These are phyloP conservation scores for Aphelenchoides avenae DNA, from an alignment of 1,140 invertebrate genomes.

Conservation along the genomic window DNA sequence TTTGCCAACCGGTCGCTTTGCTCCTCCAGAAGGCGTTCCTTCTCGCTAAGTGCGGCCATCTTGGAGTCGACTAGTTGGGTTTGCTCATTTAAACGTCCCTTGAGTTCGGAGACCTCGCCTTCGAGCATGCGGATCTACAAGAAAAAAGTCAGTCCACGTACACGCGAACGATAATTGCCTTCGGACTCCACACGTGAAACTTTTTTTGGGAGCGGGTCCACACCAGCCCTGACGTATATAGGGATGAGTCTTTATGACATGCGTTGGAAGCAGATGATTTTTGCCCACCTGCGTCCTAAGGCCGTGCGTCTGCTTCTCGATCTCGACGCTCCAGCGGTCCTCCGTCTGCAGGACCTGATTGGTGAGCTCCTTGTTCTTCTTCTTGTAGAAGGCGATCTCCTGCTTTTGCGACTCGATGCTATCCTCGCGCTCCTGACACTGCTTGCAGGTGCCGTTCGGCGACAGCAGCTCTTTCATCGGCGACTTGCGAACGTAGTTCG, in stretches of 20 bases:
- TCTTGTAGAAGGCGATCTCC: conserved; percentile 57
- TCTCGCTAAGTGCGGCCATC: conserved; percentile 21
- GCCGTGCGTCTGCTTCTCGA: conserved; percentile 49
- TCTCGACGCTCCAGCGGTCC: conserved; percentile 56
- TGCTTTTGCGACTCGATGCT: conserved; percentile 47
- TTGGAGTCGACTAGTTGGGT: conserved; percentile 5
- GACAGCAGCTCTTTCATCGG: conserved; percentile 3
- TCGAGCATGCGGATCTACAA: conserved; percentile 9
- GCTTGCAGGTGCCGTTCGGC: conserved; percentile 20
- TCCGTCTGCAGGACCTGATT: conserved; percentile 58
- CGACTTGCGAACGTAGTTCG: too few species aligned
- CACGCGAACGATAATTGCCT: too few species aligned
- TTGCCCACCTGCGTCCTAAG: conserved; percentile 39
- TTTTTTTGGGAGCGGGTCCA: too few species aligned
- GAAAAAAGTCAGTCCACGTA: not conserved
- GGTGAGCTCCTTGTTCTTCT: conserved; percentile 58
- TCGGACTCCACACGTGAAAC: too few species aligned
- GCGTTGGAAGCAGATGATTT: conserved; percentile 2
- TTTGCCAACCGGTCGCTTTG: conserved; percentile 10
- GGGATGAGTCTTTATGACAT: too few species aligned
- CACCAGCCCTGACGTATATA: too few species aligned
- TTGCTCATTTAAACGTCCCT: conserved; percentile 6
- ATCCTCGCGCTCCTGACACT: conserved; percentile 33
- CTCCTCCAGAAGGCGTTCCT: conserved; percentile 25
- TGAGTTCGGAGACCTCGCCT: not conserved